Percentiles rank a stretch among this genome's conserved stretches.
These are phyloP conservation scores for Sphaerophoria taeniata DNA, from an alignment of 2,888 invertebrate species.

Conservation along the genomic window DNA sequence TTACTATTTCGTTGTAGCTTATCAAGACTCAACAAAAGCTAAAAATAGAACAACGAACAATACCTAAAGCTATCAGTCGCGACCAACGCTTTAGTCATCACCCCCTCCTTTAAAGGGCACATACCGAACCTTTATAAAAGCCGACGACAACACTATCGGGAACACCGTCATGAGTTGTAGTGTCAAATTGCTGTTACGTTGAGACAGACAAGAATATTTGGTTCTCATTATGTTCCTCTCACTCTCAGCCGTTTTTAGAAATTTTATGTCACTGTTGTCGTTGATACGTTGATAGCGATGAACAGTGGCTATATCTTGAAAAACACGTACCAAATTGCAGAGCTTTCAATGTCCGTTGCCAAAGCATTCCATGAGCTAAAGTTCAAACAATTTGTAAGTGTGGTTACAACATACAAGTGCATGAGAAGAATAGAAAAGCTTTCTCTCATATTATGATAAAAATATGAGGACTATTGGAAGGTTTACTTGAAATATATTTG, in stretches of 20 bases:
- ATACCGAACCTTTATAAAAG: too few species aligned
- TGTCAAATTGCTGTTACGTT: too few species aligned
- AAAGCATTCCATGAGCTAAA: constrained; percentile 17
- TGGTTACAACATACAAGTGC: background rate
- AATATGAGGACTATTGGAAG: constrained; percentile 38
- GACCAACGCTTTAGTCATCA: constrained; percentile 21
- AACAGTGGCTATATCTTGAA: too few species aligned
- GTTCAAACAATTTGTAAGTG: background rate
- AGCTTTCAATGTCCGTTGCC: too few species aligned
- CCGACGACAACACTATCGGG: too few species aligned
- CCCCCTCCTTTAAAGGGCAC: constrained; percentile 21
- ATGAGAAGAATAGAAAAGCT: constrained; percentile 30
- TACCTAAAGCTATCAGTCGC: constrained; percentile 51
- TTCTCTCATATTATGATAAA: constrained; percentile 12
- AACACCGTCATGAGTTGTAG: too few species aligned
- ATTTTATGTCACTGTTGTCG: too few species aligned
- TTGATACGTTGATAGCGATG: too few species aligned
- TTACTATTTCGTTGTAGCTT: constrained; percentile 12
- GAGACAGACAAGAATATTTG: too few species aligned
- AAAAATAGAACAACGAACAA: constrained; percentile 65
- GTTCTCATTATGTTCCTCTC: too few species aligned
- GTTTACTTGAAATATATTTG: constrained; percentile 2
- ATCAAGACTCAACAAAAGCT: constrained; percentile 46
- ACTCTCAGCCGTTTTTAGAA: too few species aligned
- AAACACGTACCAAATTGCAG: too few species aligned